A percentile compares a stretch with the other conserved stretches of the same genome.
Conservation (phyloP, 2,797 vertebrate species). For the Martes flavigula region DNA sequence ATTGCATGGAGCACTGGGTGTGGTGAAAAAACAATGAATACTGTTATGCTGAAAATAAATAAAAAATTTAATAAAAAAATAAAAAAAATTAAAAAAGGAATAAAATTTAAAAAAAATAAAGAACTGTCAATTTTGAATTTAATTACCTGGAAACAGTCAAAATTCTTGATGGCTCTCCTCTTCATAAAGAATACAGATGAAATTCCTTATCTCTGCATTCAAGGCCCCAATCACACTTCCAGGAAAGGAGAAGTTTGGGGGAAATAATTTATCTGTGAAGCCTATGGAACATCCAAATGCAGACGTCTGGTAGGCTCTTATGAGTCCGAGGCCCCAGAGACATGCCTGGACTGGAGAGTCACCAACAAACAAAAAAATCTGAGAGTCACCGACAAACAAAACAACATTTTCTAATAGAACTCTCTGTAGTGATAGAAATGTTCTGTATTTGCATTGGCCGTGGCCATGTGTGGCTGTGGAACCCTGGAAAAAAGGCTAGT, state of each 20-base stretch:
- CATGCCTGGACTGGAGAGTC: background rate
- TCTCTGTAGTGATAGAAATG: background rate
- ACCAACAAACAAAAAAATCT: background rate
- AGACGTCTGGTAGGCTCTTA: background rate
- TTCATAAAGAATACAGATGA: conserved; percentile 48
- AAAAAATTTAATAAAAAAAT: too few species aligned
- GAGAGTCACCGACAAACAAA: background rate
- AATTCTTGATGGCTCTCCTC: background rate
- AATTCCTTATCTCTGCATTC: conserved; percentile 6
- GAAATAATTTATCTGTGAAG: conserved; percentile 30
- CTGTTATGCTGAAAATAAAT: too few species aligned
- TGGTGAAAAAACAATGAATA: too few species aligned
- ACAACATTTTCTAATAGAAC: background rate
- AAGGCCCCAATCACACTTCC: background rate
- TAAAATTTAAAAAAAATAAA: too few species aligned
- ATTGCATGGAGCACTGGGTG: too few species aligned
- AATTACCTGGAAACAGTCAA: conserved; percentile 35
- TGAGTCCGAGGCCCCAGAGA: background rate
- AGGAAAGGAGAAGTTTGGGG: conserved; percentile 7
- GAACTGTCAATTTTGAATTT: background rate
- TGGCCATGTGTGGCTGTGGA: background rate
- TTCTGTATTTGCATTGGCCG: background rate
- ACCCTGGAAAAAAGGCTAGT: background rate
- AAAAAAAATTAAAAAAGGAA: too few species aligned
- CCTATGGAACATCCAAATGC: background rate